Base-by-base conservation (phyloP, 2,113 vertebrate species). In the Chrysochloris asiatica region DNA sequence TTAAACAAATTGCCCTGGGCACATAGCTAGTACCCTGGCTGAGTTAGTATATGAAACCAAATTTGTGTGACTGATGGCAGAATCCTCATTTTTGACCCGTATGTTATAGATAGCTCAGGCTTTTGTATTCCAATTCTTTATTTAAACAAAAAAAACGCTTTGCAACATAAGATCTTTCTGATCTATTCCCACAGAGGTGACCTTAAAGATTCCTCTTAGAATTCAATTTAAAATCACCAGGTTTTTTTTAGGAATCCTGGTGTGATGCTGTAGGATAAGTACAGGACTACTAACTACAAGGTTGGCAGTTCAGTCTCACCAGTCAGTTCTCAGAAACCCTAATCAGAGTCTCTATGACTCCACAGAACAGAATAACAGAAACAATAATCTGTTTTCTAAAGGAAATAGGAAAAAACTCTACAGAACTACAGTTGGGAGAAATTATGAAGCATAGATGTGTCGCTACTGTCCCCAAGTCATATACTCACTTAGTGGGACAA, bases 71-170 rank as follows among this genome's bases (percentile, higher is more conserved):
- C 10, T 22, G n/a, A 47, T 7, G 8, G 14, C 2, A 86, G 52
- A 82, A 76, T 59, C 2, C 3, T 78, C 33, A 36, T 16, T 71
- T 93, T 92, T 56, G 59, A 73, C 69, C 30, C 21, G 1, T 38
- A 1, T 33, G 17, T 8, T 52, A 8, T 72, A 41, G 7, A 22
- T 36, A 4, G 47, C 48, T 73, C 76, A 22, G 26, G 75, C 14
- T 33, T 69, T 59, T 54, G 14, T 33, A 9, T 75, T 79, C 48
- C 38, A 69, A 59, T 24, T 24, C 5, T 14, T 63, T 48, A 52
- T 83, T 56, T 54, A 71, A 65, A n/a, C n/a, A n/a, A n/a, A n/a
- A n/a, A n/a, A n/a, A n/a, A 76, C 52, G 26, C 83, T 83, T 83
- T 88, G 19, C 63, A 54, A 28, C 36, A 91, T 59, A 86, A 72